Conservation (phyloP, 2,113 vertebrate species). For the Nerophis lumbriciformis region DNA sequence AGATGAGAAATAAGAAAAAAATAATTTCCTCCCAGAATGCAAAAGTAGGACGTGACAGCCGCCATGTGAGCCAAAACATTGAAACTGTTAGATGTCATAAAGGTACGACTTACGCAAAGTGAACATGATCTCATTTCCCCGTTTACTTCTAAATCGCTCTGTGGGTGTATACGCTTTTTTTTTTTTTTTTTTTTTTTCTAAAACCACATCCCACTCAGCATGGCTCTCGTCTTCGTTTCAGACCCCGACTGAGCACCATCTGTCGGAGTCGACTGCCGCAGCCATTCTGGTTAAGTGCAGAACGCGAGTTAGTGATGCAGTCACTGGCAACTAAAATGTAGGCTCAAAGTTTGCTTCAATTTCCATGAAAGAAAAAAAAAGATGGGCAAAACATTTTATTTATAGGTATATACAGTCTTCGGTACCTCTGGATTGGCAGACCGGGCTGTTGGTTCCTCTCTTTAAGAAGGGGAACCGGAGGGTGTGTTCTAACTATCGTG, state of each 20-base stretch:
- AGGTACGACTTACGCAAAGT: not conserved
- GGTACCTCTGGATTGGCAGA: no score
- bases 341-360: conserved; percentile 6
- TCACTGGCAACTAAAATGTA: conserved; percentile 2
- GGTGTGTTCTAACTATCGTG: no score
- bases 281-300: conserved; percentile 10
- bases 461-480: no score
- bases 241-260: conserved; percentile 37
- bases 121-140: not conserved
- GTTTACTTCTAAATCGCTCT: not conserved
- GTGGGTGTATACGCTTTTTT: not conserved
- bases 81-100: not conserved
- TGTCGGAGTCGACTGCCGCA: conserved; percentile 13
- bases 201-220: conserved; percentile 3
- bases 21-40: conserved; percentile 13
- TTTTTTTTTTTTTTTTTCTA: not conserved
- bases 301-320: conserved; percentile 6
- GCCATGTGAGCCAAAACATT: not conserved
- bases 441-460: no score
- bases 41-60: not conserved
- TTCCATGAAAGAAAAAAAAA: not conserved
- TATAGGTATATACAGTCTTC: no score
- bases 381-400: no score
- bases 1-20: not conserved
- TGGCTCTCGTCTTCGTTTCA: conserved; percentile 10